Evolutionary conservation across 2,113 vertebrate species (phyloP).

Genomic region (Phainopepla nitens): DNA sequence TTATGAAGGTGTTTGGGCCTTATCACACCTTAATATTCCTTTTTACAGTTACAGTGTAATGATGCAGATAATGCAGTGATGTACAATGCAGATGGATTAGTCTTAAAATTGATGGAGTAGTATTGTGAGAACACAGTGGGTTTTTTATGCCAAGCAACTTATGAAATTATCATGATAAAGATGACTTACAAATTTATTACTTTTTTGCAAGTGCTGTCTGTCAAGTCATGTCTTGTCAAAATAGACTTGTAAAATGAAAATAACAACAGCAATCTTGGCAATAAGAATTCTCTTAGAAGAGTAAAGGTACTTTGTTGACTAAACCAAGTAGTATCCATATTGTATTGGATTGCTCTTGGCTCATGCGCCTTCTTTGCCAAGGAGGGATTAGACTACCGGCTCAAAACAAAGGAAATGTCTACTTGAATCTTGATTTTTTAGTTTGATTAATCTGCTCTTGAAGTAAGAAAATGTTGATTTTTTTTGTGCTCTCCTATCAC

Average conservation of each 20-base stretch:
- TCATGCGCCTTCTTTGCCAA: not conserved
- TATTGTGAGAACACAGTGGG: not conserved
- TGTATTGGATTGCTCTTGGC: not conserved
- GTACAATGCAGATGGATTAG: constrained; percentile 3
- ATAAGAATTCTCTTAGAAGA: not conserved
- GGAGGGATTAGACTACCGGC: not conserved
- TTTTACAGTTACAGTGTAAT: constrained; percentile 34
- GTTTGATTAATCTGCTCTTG: not conserved
- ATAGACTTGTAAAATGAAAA: not conserved
- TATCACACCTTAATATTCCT: constrained; percentile 31
- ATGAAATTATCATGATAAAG: constrained; percentile 19
- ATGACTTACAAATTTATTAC: not conserved
- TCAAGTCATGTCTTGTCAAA: not conserved
- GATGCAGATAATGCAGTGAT: constrained; percentile 22
- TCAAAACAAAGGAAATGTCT: not conserved
- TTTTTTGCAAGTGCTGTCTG: not conserved
- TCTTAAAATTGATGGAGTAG: constrained; percentile 12
- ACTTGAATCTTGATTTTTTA: not conserved
- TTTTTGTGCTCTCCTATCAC: not conserved
- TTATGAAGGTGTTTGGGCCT: constrained; percentile 16
- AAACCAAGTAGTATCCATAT: not conserved
- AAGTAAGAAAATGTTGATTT: not conserved
- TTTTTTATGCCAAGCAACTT: not conserved
- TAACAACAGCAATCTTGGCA: not conserved
- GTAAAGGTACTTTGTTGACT: not conserved